A percentile compares a stretch with the other conserved stretches of the same genome.
These are phyloP conservation scores for Rhaphigaster nebulosa DNA, from an alignment of 2,888 invertebrate genomes.

Conservation along the genomic window DNA sequence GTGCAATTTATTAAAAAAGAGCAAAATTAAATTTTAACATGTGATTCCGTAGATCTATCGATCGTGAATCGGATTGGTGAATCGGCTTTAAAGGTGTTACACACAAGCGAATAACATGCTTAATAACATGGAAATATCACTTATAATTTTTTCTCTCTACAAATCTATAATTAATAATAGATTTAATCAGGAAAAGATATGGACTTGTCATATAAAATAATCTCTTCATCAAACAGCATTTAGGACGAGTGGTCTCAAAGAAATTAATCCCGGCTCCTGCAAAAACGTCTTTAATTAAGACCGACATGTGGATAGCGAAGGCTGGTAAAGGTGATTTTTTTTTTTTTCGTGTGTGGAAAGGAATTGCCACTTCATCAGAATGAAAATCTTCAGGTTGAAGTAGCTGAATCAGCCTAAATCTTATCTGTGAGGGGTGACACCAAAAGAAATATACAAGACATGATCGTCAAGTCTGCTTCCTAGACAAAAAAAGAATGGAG, in stretches of 20 bases:
- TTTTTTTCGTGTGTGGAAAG: not conserved
- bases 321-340: not conserved
- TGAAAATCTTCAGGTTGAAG: not conserved
- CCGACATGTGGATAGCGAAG: not conserved
- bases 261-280: not conserved
- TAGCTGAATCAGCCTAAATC: not conserved
- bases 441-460: not conserved
- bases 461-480: not conserved
- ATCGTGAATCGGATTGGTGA: too few relatives aligned
- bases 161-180: too few relatives aligned
- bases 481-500: too few relatives aligned
- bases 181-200: too few relatives aligned
- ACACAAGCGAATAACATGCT: too few relatives aligned
- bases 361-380: not conserved
- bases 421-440: not conserved
- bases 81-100: too few relatives aligned
- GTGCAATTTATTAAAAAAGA: too few relatives aligned
- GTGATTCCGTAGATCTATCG: too few relatives aligned
- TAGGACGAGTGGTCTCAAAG: not conserved
- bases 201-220: too few relatives aligned
- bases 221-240: not conserved
- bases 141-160: too few relatives aligned
- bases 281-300: not conserved
- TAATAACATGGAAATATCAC: too few relatives aligned
- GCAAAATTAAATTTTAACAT: too few relatives aligned